Evolutionary conservation across 2,113 vertebrate species (phyloP), one percentile per base, ranked within the genome.

Genomic region (Cebus imitator): DNA sequence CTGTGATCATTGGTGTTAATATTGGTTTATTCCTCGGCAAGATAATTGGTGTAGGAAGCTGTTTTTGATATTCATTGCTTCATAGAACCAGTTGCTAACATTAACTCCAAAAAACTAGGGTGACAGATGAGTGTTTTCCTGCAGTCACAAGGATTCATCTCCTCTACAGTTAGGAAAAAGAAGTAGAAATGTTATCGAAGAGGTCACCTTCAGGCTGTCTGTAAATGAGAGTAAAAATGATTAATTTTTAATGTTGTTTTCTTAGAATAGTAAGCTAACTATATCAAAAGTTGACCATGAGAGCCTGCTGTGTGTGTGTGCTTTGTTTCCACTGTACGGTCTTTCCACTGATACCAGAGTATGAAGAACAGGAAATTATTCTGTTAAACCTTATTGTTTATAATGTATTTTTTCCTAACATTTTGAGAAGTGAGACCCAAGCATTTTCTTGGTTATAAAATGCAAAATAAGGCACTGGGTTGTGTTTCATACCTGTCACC

Each of bases 171-270:
- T 83, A 92, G 45, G 90, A 92, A 82, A 70, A 92, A 90, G 87
- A 97, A 52, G 64, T 45, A 68, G 70, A 64, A 96, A 91, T 68
- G 2, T 87, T 96, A 96, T 32, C 45, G 75, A 13, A 82, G 70
- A 87, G 87, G 55, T 93, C 73, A 84, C 16, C 75, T 93, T 87
- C 35, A 88, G 80, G 16, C 13, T 32, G 16, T 94, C 55, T 91
- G 27, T 88, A 94, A 96, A 95, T 85, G 86, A 92, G 83, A 96
- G 6, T 75, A 96, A 91, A 94, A 93, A 73, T 64, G 37, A 68
- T 96, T 70, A 83, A 94, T 94, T 86, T 97, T 97, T 92, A 70
- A 87, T 93, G 40, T 43, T 94, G 66, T 93, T 94, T 95, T 93
- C 85, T 80, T 93, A 68, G 50, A 84, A 37, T 76, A 83, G 50